phyloP scores from a whole-genome alignment of 2,113 vertebrate species.

The Sarotherodon lohbergeri region DNA sequence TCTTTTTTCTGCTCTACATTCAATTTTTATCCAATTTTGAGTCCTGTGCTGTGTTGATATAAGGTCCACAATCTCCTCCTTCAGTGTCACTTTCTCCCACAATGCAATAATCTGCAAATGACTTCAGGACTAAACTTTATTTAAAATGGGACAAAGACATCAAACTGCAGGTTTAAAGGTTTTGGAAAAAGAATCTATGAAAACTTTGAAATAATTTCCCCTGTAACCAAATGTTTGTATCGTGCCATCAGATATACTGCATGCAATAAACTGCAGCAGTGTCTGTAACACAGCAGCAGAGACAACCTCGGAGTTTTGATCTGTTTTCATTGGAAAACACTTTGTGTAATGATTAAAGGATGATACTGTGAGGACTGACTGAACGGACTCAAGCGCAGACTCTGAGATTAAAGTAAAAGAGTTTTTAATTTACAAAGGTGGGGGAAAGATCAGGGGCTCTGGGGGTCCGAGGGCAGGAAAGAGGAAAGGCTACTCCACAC shows the following conservation, averaged over 20 bases:
- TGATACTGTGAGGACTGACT: background rate
- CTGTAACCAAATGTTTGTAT: background rate
- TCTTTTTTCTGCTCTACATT: background rate
- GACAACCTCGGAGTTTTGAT: background rate
- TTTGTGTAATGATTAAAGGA: background rate
- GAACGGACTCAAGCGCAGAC: too few relatives aligned
- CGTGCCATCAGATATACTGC: background rate
- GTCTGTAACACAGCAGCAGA: background rate
- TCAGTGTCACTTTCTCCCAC: background rate
- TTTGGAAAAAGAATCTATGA: background rate
- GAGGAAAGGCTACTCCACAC: background rate
- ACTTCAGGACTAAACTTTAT: background rate
- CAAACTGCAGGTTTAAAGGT: background rate
- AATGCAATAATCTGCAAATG: background rate
- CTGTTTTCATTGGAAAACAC: background rate
- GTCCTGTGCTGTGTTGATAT: background rate
- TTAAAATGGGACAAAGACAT: background rate
- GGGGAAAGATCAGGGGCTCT: background rate
- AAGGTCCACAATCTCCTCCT: background rate
- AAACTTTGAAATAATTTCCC: accelerated
- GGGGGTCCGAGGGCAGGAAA: background rate
- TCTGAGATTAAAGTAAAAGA: background rate
- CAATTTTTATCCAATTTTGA: background rate
- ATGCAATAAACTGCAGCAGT: background rate
- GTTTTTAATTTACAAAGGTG: background rate